These are phyloP conservation scores for Acleris literana DNA, from an alignment of 2,888 invertebrate species.

Conservation along the genomic window DNA sequence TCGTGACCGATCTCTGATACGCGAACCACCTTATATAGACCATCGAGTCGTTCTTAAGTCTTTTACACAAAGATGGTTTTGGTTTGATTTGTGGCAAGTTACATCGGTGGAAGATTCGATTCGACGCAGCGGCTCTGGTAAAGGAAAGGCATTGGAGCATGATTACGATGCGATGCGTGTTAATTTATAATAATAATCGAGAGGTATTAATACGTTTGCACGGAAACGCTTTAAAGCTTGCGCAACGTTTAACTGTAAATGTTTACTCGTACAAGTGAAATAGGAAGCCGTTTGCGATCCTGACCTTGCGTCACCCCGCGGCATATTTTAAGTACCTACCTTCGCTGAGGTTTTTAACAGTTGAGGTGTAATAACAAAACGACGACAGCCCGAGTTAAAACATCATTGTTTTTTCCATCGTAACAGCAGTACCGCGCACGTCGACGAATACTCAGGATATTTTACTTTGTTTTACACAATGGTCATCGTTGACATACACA, in stretches of 20 bases:
- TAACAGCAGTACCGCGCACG: too few species aligned
- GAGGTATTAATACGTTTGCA: slow-evolving; percentile 30
- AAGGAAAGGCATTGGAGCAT: slow-evolving; percentile 54
- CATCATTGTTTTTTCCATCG: too few species aligned
- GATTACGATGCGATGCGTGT: slow-evolving; percentile 59
- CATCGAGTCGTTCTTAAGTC: background rate
- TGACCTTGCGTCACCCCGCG: slow-evolving; percentile 7
- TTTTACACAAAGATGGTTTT: slow-evolving; percentile 12
- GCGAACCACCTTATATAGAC: slow-evolving; percentile 10
- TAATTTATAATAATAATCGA: slow-evolving; percentile 46
- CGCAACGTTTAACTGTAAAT: slow-evolving; percentile 26
- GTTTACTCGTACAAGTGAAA: background rate
- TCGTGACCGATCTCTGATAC: slow-evolving; percentile 54
- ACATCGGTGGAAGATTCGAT: slow-evolving; percentile 44
- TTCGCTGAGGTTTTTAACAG: background rate
- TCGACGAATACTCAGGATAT: too few species aligned
- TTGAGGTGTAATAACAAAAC: too few species aligned
- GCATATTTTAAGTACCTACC: too few species aligned
- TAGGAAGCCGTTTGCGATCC: slow-evolving; percentile 8
- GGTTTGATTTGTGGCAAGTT: background rate
- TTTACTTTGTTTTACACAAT: too few species aligned
- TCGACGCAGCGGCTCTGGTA: slow-evolving; percentile 54
- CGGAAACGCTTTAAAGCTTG: slow-evolving; percentile 32
- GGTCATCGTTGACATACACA: too few species aligned
- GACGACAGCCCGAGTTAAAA: too few species aligned